Evolutionary conservation across 2,113 vertebrate species (phyloP).

Genomic region (Columba janthina): DNA sequence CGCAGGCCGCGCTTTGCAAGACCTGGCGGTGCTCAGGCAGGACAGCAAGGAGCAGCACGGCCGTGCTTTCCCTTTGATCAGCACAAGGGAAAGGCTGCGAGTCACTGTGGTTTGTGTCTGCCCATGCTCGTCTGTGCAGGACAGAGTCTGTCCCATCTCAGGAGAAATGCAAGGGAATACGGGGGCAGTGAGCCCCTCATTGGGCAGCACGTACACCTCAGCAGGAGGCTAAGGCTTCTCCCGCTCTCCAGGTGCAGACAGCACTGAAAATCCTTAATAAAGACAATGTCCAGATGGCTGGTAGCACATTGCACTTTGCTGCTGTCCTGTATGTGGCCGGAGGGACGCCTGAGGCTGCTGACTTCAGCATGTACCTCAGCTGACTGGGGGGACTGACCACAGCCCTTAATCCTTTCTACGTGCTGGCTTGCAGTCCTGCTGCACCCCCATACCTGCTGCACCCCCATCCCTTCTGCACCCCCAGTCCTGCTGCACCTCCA

Average conservation of each 20-base stretch:
- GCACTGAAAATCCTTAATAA: rapidly evolving
- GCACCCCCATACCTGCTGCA: too few species aligned
- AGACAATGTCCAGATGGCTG: neutral
- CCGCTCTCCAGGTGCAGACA: neutral
- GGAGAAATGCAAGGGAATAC: neutral
- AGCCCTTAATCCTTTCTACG: neutral
- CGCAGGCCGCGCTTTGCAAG: neutral
- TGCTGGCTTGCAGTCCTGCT: neutral
- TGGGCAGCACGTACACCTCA: neutral
- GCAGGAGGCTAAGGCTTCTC: neutral
- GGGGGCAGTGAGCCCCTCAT: rapidly evolving
- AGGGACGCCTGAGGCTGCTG: neutral
- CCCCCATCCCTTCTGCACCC: too few species aligned
- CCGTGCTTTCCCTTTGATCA: rapidly evolving
- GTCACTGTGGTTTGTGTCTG: rapidly evolving
- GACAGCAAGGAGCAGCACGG: neutral
- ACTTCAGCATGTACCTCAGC: slow-evolving; percentile 1
- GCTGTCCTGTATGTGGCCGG: neutral
- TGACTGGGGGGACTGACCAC: neutral
- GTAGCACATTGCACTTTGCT: neutral
- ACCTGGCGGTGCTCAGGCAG: neutral
- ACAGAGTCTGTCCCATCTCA: neutral
- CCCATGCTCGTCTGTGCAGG: rapidly evolving
- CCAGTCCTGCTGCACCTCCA: too few species aligned
- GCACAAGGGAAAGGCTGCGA: neutral